Conservation (phyloP, 1,140 invertebrate genomes). For the Nephila pilipes region DNA sequence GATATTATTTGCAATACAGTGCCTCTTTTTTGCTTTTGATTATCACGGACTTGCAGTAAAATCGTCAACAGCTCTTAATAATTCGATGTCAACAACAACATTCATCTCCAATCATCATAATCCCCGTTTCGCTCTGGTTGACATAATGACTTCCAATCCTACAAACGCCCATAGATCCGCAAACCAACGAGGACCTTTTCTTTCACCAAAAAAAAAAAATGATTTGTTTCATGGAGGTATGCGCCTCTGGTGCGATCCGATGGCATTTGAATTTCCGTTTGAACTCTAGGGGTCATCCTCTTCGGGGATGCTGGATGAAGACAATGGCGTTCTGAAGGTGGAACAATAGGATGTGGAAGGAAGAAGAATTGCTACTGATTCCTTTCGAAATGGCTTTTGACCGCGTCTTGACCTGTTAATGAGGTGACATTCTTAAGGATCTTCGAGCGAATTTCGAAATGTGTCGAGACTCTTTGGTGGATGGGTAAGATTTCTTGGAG, state of each 20-base stretch:
- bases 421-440: not conserved
- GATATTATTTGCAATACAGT: not conserved
- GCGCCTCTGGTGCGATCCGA: not conserved
- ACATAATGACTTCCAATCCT: constrained; percentile 35
- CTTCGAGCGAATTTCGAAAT: not conserved
- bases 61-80: not conserved
- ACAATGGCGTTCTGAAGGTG: not conserved
- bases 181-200: not conserved
- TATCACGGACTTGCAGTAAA: not conserved
- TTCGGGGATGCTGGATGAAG: not conserved
- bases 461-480: not conserved
- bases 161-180: constrained; percentile 23
- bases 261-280: constrained; percentile 45
- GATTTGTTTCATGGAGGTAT: not conserved
- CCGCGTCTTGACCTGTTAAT: not conserved
- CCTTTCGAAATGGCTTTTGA: not conserved
- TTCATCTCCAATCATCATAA: not conserved
- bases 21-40: not conserved
- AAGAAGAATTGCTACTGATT: not conserved
- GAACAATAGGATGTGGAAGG: not conserved
- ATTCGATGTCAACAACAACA: not conserved
- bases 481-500: not conserved
- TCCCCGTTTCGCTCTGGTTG: constrained; percentile 30
- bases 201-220: not conserved
- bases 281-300: not conserved